phyloP scores from a whole-genome alignment of 2,113 vertebrate genomes.

The Anguilla rostrata region DNA sequence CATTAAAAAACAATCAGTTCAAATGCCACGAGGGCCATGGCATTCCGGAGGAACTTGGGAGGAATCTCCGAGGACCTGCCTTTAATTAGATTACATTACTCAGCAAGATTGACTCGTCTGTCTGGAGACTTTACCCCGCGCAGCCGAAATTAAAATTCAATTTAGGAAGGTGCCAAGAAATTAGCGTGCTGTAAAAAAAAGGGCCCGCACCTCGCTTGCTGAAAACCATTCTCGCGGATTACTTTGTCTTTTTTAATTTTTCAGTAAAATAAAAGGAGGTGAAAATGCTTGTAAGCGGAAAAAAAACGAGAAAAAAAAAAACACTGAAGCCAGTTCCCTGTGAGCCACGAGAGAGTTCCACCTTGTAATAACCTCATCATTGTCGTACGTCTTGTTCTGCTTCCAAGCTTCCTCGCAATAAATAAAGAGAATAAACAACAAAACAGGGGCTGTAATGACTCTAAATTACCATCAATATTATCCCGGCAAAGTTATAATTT shows the following conservation, averaged over 20 bases:
- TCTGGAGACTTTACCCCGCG: conserved; percentile 28
- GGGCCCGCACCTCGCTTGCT: conserved; percentile 1
- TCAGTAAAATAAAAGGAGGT: conserved; percentile 22
- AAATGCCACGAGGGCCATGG: not conserved
- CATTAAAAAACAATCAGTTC: not conserved
- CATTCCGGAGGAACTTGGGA: conserved; percentile 1
- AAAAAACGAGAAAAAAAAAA: not conserved
- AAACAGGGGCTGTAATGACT: conserved; percentile 22
- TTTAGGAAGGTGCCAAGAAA: conserved; percentile 37
- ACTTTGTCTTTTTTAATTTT: not conserved
- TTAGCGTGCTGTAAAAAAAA: conserved; percentile 21
- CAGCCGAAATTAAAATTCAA: conserved; percentile 38
- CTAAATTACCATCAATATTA: conserved; percentile 32
- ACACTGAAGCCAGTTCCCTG: not conserved
- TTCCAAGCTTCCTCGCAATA: conserved; percentile 35
- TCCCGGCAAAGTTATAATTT: conserved; percentile 28
- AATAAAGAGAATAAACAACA: conserved; percentile 27
- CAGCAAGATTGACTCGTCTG: conserved; percentile 45
- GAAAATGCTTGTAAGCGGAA: conserved; percentile 21
- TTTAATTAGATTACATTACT: conserved; percentile 54
- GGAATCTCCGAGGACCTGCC: conserved; percentile 29
- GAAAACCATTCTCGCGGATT: not conserved
- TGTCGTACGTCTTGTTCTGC: conserved; percentile 8
- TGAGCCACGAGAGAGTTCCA: not conserved
- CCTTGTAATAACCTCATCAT: conserved; percentile 24